Conservation (phyloP, 2,113 vertebrate species). For the Hystrix cristata region DNA sequence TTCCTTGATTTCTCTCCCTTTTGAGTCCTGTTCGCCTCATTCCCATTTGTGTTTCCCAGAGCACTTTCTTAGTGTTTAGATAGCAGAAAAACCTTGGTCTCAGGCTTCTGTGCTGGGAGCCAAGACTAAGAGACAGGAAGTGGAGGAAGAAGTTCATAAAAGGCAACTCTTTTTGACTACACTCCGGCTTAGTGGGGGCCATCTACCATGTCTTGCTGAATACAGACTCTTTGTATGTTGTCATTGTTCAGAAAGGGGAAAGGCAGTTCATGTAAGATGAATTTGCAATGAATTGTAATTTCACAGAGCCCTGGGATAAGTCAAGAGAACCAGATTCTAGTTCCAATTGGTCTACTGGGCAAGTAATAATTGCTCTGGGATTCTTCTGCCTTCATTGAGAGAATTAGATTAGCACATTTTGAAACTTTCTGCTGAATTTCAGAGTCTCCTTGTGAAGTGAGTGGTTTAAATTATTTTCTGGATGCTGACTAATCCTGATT, state of each 20-base stretch:
- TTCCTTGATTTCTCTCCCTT: neutral
- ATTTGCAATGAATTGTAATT: slow-evolving; percentile 8
- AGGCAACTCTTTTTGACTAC: neutral
- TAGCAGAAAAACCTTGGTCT: neutral
- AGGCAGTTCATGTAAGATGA: neutral
- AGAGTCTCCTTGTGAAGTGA: slow-evolving; percentile 2
- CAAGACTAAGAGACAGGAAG: neutral
- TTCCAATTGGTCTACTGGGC: neutral
- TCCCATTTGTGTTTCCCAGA: neutral
- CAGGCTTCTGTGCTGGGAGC: neutral
- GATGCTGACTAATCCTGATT: neutral
- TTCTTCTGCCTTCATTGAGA: neutral
- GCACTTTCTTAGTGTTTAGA: neutral
- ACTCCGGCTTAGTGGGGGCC: neutral
- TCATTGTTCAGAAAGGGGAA: neutral
- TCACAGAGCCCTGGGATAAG: neutral
- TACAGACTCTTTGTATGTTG: neutral
- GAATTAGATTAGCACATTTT: neutral
- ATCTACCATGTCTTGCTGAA: neutral
- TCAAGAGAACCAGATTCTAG: slow-evolving; percentile 12
- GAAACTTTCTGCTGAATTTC: slow-evolving; percentile 32
- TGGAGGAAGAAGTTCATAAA: neutral
- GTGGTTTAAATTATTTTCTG: slow-evolving; percentile 16
- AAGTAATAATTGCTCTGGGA: neutral
- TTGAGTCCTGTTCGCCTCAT: neutral